These are phyloP conservation scores for Meta bourneti DNA, from an alignment of 2,888 invertebrate genomes.

Conservation along the genomic window DNA sequence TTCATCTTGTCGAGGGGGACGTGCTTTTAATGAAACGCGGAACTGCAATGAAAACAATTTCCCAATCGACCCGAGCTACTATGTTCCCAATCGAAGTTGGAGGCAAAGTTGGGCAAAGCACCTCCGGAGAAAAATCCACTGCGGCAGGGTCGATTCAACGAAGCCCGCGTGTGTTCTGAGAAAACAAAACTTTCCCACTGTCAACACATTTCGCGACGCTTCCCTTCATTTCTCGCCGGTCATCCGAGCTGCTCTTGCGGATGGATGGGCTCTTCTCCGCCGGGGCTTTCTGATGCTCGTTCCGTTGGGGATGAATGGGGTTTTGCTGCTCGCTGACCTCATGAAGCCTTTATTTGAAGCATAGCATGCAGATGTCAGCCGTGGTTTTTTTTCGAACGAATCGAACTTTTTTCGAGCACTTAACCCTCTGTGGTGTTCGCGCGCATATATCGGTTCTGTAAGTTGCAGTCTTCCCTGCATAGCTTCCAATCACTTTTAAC, in stretches of 20 bases:
- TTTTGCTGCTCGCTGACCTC: no score
- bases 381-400: no score
- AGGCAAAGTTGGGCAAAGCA: constrained; percentile 16
- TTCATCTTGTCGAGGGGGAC: not conserved
- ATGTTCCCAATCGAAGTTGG: constrained; percentile 23
- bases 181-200: constrained; percentile 38
- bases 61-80: not conserved
- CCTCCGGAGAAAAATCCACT: constrained; percentile 40
- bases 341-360: no score
- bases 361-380: no score
- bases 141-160: constrained; percentile 21
- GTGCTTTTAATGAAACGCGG: not conserved
- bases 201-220: constrained; percentile 10
- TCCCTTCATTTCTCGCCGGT: not conserved
- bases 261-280: not conserved
- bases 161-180: constrained; percentile 34
- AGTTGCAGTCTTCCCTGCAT: no score
- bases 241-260: constrained; percentile 16
- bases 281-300: not conserved
- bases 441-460: no score
- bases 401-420: no score
- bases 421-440: no score
- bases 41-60: not conserved
- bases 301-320: not conserved
- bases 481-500: no score